Base-by-base conservation (phyloP, 2,113 vertebrate genomes). In the Neogobius melanostomus region DNA sequence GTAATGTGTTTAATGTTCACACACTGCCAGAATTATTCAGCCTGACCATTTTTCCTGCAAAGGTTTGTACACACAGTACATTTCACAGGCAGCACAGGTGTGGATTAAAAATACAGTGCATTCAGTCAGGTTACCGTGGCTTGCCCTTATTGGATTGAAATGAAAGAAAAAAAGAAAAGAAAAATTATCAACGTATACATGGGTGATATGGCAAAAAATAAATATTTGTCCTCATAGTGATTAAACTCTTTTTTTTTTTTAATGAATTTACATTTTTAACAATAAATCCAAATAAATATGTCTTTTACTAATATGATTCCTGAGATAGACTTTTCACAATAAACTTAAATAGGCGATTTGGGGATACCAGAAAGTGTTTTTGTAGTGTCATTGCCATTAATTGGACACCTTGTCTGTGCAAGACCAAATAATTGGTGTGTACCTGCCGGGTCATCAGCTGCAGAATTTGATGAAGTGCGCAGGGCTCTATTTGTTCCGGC, bases 1-100 rank as follows among this genome's bases (percentile, higher is more conserved):
- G 80, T 82, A 77, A 85, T 79, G 73, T 81, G 76, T 89, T 87
- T 81, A 36, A 36, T 36, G 28, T 36, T 36, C 28, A 82, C 77
- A 76, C 77, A 76, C 78, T 76, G 69, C 49, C 71, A 74, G 43
- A 68, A 76, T 65, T 75, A 56, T 63, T 81, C 78, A 69, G 45
- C 68, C 16, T n/a, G 53, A 57, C 54, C 49, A 67, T 77, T 71
- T 70, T 43, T 81, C 77, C 73, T 36, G 56, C 71, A 77, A 46
- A 60, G 71, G 82, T 70, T 60, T 67, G 57, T 43, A 57, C 61
- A 65, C 68, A 45, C 11, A 43, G 56, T 66, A 53, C 0, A 60
- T 83, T 80, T 67, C 64, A 5, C 28, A 74, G 21, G 57, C 14
- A 51, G 50, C 8, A 65, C 81, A 89, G 82, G 82, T 86, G 66